A percentile compares a stretch with the other conserved stretches of the same genome.
phyloP scores from a whole-genome alignment of 2,797 vertebrate genomes.

The Rousettus madagascariensis region DNA sequence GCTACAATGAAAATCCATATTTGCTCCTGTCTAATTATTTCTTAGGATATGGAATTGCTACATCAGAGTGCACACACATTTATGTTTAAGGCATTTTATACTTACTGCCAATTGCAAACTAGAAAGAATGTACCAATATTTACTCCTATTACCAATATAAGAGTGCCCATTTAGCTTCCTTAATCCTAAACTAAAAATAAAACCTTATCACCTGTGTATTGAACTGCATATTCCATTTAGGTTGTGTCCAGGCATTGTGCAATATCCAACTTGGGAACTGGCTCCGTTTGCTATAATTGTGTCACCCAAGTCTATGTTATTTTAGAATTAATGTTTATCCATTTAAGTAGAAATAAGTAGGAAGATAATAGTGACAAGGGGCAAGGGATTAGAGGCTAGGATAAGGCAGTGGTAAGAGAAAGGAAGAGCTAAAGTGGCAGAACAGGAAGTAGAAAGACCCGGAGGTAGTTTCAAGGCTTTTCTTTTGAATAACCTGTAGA shows the following conservation, averaged over 20 bases:
- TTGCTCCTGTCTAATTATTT: not conserved
- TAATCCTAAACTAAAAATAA: constrained; percentile 55
- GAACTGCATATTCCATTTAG: not conserved
- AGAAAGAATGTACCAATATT: constrained; percentile 5
- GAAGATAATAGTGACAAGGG: not conserved
- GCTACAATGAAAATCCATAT: not conserved
- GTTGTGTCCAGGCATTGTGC: not conserved
- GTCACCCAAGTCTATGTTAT: not conserved
- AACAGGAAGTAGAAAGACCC: not conserved
- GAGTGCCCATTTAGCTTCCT: constrained; percentile 24
- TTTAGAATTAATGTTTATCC: constrained; percentile 22
- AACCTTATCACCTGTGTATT: not conserved
- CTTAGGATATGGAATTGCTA: not conserved
- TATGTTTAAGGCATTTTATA: constrained; percentile 38
- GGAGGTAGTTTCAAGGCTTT: not conserved
- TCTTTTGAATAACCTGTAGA: not conserved
- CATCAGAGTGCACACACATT: not conserved
- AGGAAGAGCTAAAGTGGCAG: not conserved
- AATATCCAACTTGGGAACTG: constrained; percentile 10
- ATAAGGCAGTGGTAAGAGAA: not conserved
- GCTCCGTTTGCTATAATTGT: not conserved
- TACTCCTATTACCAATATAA: not conserved
- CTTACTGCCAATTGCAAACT: constrained; percentile 3
- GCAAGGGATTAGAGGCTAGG: not conserved
- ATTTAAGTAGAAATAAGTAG: constrained; percentile 33